Conservation (phyloP, 2,797 vertebrate genomes). For the Lacerta agilis region DNA sequence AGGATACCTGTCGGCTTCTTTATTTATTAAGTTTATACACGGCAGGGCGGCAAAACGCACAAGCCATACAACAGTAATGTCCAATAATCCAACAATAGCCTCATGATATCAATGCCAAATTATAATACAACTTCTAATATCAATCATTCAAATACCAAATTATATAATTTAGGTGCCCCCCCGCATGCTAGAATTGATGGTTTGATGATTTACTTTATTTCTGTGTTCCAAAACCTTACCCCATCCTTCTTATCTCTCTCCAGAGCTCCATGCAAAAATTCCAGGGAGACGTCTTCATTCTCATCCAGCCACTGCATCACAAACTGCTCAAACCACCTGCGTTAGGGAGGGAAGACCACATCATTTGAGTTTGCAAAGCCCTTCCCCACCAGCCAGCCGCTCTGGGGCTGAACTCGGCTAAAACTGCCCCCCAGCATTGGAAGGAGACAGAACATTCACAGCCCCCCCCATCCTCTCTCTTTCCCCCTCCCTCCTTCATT, state of each 20-base stretch:
- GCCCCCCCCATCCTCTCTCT: too few relatives aligned
- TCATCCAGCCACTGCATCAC: slow-evolving; percentile 97
- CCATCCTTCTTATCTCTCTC: slow-evolving; percentile 99
- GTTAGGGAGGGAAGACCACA: neutral
- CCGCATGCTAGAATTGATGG: too few relatives aligned
- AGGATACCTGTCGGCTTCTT: too few relatives aligned
- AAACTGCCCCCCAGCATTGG: neutral
- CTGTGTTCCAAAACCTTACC: slow-evolving; percentile 76
- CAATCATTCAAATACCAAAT: too few relatives aligned
- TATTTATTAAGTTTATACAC: neutral
- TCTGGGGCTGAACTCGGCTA: neutral
- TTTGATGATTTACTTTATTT: too few relatives aligned
- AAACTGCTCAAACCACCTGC: slow-evolving; percentile 96
- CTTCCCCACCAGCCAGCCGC: neutral
- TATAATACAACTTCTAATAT: too few relatives aligned
- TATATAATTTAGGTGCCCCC: too few relatives aligned
- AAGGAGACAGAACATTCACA: too few relatives aligned
- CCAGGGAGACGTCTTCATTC: slow-evolving; percentile 97
- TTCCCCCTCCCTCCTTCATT: neutral
- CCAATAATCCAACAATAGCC: too few relatives aligned
- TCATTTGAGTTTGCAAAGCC: neutral
- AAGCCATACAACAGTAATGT: too few relatives aligned
- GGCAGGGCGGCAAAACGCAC: too few relatives aligned
- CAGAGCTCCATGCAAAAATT: slow-evolving; percentile 94
- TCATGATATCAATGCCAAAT: neutral